phyloP scores from a whole-genome alignment of 1,140 invertebrate species.

The Galleria mellonella region DNA sequence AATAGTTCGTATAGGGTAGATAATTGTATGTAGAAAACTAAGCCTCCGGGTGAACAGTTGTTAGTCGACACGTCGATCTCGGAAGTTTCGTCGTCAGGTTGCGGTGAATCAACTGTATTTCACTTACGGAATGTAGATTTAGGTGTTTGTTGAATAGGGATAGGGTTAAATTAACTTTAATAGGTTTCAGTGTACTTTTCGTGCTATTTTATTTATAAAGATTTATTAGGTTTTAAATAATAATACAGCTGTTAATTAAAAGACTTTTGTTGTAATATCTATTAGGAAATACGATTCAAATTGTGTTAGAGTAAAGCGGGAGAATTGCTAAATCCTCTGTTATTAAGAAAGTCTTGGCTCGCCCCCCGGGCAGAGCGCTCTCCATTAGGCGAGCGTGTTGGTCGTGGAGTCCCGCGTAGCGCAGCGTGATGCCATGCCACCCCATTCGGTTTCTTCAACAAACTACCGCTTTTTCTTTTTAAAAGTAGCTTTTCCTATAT shows the following conservation, averaged over 20 bases:
- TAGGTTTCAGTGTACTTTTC: slow-evolving; percentile 15
- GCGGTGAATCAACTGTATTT: slow-evolving; percentile 32
- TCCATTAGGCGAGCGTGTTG: slow-evolving; percentile 53
- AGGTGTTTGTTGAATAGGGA: slow-evolving; percentile 13
- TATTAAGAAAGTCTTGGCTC: slow-evolving; percentile 49
- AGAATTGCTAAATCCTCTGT: slow-evolving; percentile 31
- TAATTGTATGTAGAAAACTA: slow-evolving; percentile 15
- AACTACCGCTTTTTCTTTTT: slow-evolving; percentile 19
- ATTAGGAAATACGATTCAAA: background rate
- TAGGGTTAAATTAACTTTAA: slow-evolving; percentile 26
- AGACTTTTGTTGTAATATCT: background rate
- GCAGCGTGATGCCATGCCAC: slow-evolving; percentile 33
- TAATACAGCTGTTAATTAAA: background rate
- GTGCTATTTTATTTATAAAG: slow-evolving; percentile 6
- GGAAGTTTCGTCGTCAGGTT: slow-evolving; percentile 34
- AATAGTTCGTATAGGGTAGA: slow-evolving; percentile 15
- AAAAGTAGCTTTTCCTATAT: slow-evolving; percentile 24
- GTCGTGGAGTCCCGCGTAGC: slow-evolving; percentile 36
- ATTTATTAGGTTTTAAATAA: background rate
- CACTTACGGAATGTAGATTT: slow-evolving; percentile 29
- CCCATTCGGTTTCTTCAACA: slow-evolving; percentile 11
- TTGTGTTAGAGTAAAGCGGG: slow-evolving; percentile 5
- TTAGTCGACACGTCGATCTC: slow-evolving; percentile 29
- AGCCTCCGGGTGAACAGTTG: slow-evolving; percentile 24
- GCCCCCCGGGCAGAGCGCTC: slow-evolving; percentile 38